phyloP scores from a whole-genome alignment of 2,888 invertebrate species.

The Sarcophaga variegata region DNA sequence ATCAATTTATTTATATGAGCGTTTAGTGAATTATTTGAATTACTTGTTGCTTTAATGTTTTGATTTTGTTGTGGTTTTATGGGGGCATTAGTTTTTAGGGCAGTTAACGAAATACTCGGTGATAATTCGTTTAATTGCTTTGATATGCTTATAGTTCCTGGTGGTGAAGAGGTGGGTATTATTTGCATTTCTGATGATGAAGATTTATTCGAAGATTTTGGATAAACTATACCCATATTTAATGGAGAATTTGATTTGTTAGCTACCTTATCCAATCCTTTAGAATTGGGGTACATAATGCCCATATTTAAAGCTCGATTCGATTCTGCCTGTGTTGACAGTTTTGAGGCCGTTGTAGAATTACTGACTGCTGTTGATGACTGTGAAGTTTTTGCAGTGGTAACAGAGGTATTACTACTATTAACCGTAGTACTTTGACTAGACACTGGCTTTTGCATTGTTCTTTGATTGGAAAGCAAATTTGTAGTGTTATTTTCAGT shows the following conservation, averaged over 20 bases:
- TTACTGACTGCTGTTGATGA: not conserved
- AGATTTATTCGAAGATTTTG: conserved; percentile 61
- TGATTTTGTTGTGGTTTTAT: conserved; percentile 52
- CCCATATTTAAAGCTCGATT: conserved; percentile 65
- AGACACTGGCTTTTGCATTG: conserved; percentile 32
- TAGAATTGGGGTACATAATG: conserved; percentile 61
- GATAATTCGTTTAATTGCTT: conserved; percentile 77
- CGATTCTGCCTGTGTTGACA: conserved; percentile 34
- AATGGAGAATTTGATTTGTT: conserved; percentile 55
- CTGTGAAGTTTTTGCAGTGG: conserved; percentile 19
- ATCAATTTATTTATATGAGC: conserved; percentile 61
- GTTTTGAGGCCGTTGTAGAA: not conserved
- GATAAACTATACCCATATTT: conserved; percentile 73
- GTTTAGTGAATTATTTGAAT: conserved; percentile 27
- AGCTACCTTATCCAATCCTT: conserved; percentile 41
- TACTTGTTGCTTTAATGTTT: conserved; percentile 47
- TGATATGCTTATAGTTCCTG: conserved; percentile 75
- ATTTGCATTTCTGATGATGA: conserved; percentile 76
- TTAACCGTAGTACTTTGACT: conserved; percentile 25
- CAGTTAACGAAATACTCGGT: conserved; percentile 78
- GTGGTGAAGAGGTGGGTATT: conserved; percentile 77
- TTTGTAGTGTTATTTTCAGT: conserved; percentile 6
- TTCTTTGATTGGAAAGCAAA: conserved; percentile 42
- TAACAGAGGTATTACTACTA: not conserved
- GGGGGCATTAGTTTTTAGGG: conserved; percentile 68